phyloP scores from a whole-genome alignment of 2,797 vertebrate species.

The Schizopygopsis malacanthus region DNA sequence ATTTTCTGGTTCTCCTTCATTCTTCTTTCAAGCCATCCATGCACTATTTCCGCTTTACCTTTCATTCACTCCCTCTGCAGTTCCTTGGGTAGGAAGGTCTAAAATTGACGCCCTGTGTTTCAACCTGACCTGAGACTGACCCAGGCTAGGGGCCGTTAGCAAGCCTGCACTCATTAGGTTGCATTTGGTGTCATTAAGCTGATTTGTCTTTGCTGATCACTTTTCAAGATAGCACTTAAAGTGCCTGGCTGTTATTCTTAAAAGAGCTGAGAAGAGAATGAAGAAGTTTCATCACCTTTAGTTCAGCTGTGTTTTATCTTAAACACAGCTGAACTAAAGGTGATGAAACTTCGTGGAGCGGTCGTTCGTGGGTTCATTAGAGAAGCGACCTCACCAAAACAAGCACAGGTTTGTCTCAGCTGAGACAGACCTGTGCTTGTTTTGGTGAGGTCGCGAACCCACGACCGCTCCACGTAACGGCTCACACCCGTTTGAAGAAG shows the following conservation, averaged over 20 bases:
- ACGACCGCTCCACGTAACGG: too few species aligned
- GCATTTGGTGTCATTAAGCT: slow-evolving; percentile 83
- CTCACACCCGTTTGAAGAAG: too few species aligned
- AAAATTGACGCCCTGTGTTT: slow-evolving; percentile 68
- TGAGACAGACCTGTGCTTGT: too few species aligned
- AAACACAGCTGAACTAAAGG: too few species aligned
- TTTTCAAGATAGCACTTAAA: slow-evolving; percentile 85
- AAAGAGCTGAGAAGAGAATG: too few species aligned
- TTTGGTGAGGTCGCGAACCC: too few species aligned
- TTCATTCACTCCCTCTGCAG: slow-evolving; percentile 6
- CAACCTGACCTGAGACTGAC: slow-evolving; percentile 72
- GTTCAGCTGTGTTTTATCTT: too few species aligned
- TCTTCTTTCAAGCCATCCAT: slow-evolving; percentile 43
- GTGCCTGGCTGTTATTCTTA: slow-evolving; percentile 71
- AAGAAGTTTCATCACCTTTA: too few species aligned
- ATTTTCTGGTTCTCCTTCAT: slow-evolving; percentile 30
- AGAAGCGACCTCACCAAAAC: slow-evolving; percentile 59
- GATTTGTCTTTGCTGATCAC: slow-evolving; percentile 80
- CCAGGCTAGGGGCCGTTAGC: slow-evolving; percentile 43
- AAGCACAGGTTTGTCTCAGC: slow-evolving; percentile 32
- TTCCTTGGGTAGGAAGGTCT: slow-evolving; percentile 44
- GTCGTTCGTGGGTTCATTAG: slow-evolving; percentile 68
- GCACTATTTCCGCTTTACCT: slow-evolving; percentile 6
- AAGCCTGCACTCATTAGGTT: slow-evolving; percentile 78
- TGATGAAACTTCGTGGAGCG: too few species aligned